Percentiles rank a stretch among this genome's conserved stretches.
Evolutionary conservation across 2,888 invertebrate species (phyloP).

Genomic region (Priocnemis perturbator): DNA sequence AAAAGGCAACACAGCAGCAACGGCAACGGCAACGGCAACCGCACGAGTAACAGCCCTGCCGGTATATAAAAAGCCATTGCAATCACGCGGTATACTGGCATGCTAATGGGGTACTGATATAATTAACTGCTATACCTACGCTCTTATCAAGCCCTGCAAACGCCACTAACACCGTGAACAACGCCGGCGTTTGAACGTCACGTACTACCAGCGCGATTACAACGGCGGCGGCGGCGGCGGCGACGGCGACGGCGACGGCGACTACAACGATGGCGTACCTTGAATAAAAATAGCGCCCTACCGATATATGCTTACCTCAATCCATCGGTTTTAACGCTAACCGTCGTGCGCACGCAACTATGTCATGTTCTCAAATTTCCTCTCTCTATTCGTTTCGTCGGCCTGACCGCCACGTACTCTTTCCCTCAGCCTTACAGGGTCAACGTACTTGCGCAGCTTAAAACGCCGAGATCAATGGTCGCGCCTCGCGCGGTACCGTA

Average conservation of each 20-base stretch:
- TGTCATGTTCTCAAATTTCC: slow-evolving; percentile 46
- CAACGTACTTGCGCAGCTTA: too few relatives aligned
- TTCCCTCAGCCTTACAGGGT: too few relatives aligned
- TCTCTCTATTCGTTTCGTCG: neutral
- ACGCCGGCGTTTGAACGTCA: too few relatives aligned
- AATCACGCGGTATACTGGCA: slow-evolving; percentile 62
- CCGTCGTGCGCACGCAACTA: slow-evolving; percentile 42
- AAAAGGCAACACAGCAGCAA: slow-evolving; percentile 34
- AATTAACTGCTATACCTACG: slow-evolving; percentile 62
- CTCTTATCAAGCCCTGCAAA: slow-evolving; percentile 55
- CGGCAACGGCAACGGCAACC: slow-evolving; percentile 33
- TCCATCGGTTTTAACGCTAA: slow-evolving; percentile 35
- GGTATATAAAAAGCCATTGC: slow-evolving; percentile 59
- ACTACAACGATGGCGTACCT: slow-evolving; percentile 41
- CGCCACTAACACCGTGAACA: neutral
- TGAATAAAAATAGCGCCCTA: slow-evolving; percentile 54
- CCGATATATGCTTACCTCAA: slow-evolving; percentile 20
- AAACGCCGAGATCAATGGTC: too few relatives aligned
- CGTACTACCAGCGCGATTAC: too few relatives aligned
- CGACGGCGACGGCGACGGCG: slow-evolving; percentile 26
- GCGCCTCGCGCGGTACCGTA: too few relatives aligned
- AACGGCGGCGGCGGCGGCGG: too few relatives aligned
- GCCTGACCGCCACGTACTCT: too few relatives aligned
- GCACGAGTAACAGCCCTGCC: slow-evolving; percentile 8
- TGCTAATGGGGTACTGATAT: slow-evolving; percentile 65